Evolutionary conservation across 2,113 vertebrate genomes (phyloP).

Genomic region (Maccullochella peelii): DNA sequence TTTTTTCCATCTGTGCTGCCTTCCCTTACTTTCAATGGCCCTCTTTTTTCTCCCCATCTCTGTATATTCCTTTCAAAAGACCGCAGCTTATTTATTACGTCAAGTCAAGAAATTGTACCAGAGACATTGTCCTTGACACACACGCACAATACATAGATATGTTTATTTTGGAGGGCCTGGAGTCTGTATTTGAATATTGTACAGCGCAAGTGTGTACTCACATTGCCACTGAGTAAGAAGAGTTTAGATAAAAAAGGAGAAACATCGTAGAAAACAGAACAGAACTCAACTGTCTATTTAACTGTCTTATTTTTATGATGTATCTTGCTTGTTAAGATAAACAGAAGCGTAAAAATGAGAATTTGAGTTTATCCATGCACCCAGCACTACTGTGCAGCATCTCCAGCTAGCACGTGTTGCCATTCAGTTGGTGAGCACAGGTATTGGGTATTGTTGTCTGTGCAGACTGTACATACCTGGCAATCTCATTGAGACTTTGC

Average conservation of each 20-base stretch:
- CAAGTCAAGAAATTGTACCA: constrained; percentile 9
- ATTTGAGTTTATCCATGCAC: no score
- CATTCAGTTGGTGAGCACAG: no score
- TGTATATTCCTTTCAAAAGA: constrained; percentile 4
- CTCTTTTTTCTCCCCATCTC: not conserved
- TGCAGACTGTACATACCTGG: no score
- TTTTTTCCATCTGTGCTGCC: not conserved
- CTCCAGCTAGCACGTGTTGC: no score
- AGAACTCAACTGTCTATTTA: not conserved
- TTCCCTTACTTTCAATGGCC: not conserved
- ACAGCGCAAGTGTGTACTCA: not conserved
- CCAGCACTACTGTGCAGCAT: no score
- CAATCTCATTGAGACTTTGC: no score
- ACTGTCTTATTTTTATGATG: no score
- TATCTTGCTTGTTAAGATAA: no score
- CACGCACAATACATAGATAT: not conserved
- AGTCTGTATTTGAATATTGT: not conserved
- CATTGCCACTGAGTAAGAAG: not conserved
- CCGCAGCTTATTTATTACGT: not conserved
- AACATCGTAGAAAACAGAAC: not conserved
- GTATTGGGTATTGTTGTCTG: no score
- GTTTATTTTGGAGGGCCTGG: constrained; percentile 7
- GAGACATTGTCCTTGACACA: constrained; percentile 11
- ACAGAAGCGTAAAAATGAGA: no score
- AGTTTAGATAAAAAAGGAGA: not conserved